Evolutionary conservation across 2,888 invertebrate genomes (phyloP), one percentile per base, ranked within the genome.

Genomic region (Acronicta aceris): DNA sequence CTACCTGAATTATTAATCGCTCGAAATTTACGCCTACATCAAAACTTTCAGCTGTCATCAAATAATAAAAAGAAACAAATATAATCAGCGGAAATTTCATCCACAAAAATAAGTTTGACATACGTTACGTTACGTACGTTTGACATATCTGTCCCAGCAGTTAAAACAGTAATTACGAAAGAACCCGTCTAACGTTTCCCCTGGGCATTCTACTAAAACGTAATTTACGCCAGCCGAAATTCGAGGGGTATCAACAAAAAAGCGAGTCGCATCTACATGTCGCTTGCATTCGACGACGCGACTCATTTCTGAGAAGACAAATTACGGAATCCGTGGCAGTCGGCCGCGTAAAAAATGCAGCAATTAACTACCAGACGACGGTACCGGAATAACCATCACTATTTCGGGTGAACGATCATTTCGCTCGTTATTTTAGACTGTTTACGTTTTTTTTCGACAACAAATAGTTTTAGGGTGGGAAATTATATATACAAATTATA

Each of bases 231-330:
- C 87, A 78, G 78, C 79, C 84, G 85, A 90, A 91, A 90, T 89
- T 87, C 85, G 89, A 88, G 90, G 91, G 91, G 89, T 85, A 89
- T 85, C 71, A 69, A 73, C 81, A 74, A 81, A 81, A 87, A 52
- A 71, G 59, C 58, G 60, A 71, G 81, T 74, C 82, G 86, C 85
- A 91, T 91, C 91, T 90, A 91, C 92, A 92, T 91, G 92, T 92
- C 93, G 82, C 89, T 86, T 87, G 89, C 89, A 89, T 90, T 87
- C 92, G 94, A 93, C 93, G 94, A 94, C 93, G 92, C 93, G 94
- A 89, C 93, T 93, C 94, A 94, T 94, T 94, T 94, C 94, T 93
- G 82, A 81, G 94, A 94, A 94, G 94, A 94, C 94, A 94, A 94
- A 94, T 94, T 92, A 94, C 93, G 80, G 89, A 91, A 92, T 90